These are phyloP conservation scores for Sericinus montela DNA, from an alignment of 2,888 invertebrate genomes.

Conservation along the genomic window DNA sequence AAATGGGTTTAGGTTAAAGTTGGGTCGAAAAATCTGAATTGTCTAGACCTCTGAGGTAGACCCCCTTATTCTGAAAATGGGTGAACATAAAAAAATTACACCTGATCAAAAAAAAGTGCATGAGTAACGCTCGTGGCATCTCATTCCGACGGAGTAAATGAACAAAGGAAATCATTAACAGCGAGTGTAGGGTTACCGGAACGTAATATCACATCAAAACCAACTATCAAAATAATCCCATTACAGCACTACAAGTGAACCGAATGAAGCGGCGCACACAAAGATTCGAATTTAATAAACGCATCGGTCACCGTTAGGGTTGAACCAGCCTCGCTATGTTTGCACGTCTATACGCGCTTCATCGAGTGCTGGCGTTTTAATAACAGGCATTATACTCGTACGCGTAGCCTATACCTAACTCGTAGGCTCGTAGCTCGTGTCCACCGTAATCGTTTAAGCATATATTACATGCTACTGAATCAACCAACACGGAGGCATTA, in stretches of 20 bases:
- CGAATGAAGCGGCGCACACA: slow-evolving; percentile 1
- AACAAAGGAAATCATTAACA: neutral
- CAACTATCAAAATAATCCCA: slow-evolving; percentile 10
- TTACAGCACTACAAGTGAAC: slow-evolving; percentile 2
- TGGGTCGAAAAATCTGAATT: too few species aligned
- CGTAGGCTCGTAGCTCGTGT: neutral
- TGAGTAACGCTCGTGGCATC: neutral
- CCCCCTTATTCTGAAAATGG: too few species aligned
- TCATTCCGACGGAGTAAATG: neutral
- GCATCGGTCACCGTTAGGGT: slow-evolving; percentile 6
- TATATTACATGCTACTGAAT: neutral
- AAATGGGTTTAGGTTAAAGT: too few species aligned
- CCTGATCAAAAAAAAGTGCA: too few species aligned
- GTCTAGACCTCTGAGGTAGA: too few species aligned
- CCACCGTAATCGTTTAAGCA: too few species aligned
- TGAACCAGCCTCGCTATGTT: slow-evolving; percentile 3
- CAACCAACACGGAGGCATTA: too few species aligned
- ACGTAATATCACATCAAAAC: neutral
- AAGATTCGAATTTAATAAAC: slow-evolving; percentile 12
- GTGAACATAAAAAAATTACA: too few species aligned
- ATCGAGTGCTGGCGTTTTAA: neutral
- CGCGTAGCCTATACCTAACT: neutral
- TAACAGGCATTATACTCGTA: neutral
- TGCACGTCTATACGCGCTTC: neutral
- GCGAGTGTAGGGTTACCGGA: neutral